Evolutionary conservation across 2,888 invertebrate species (phyloP).

Genomic region (Drosophila antonietae): DNA sequence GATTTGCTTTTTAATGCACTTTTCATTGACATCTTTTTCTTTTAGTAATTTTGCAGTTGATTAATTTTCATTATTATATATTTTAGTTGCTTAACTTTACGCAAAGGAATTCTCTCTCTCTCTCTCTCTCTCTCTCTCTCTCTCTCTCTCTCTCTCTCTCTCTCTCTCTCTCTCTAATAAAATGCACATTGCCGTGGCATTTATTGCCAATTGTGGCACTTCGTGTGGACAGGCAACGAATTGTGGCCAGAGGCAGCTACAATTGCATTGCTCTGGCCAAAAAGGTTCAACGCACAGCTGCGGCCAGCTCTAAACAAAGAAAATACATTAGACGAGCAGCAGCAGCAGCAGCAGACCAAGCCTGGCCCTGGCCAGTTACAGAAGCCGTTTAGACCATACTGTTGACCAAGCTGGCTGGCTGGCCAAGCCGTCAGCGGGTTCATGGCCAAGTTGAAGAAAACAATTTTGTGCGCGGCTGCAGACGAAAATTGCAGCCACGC

Average conservation of each 20-base stretch:
- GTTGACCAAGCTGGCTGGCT: conserved; percentile 22
- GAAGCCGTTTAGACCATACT: conserved; percentile 23
- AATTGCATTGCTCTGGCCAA: conserved; percentile 32
- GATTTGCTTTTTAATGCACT: conserved; percentile 44
- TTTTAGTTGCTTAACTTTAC: conserved; percentile 5
- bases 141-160: not conserved
- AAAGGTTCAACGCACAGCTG: conserved; percentile 77
- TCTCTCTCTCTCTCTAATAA: not conserved
- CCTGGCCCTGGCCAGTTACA: conserved; percentile 20
- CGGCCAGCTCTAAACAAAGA: conserved; percentile 64
- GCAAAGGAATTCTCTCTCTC: not conserved
- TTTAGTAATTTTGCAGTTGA: conserved; percentile 38
- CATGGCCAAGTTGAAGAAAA: conserved; percentile 76
- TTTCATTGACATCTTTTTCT: not conserved
- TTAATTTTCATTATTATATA: conserved; percentile 75
- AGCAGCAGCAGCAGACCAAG: conserved; percentile 3
- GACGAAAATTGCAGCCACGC: conserved; percentile 74
- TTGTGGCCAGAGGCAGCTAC: conserved; percentile 46
- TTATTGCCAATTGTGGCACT: conserved; percentile 59
- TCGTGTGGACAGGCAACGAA: conserved; percentile 65
- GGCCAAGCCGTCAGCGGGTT: conserved; percentile 64
- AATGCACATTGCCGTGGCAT: conserved; percentile 45
- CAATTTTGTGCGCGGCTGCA: conserved; percentile 75
- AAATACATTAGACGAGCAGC: conserved; percentile 66
- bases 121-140: not conserved